Evolutionary conservation across 2,888 invertebrate species (phyloP), one percentile per base, ranked within the genome.

Genomic region (Anthoptus insignis): DNA sequence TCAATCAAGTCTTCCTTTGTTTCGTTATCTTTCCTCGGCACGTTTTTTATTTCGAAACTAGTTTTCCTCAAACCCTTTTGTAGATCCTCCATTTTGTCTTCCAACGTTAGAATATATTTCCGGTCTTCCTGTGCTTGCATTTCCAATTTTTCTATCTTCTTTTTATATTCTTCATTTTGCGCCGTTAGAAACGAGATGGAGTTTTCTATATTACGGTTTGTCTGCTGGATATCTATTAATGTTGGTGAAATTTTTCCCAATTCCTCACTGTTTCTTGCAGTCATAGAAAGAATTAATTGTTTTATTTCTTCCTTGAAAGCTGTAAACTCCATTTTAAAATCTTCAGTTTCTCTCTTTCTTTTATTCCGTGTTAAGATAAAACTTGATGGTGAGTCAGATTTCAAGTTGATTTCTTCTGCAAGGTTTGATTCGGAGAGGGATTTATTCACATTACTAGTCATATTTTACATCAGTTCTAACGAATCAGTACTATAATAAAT

Each of bases 1-100:
- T 66, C 32, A 1, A 71, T 27, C 1, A 73, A 29, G n/a, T 71
- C 67, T 37, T 65, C 69, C 21, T 67, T 73, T 3, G 64, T 59
- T 57, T 73, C 70, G 3, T 47, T 59, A 3, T 6, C 8, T 3
- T n/a, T 65, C 16, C 64, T 3, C 24, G 68, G 73, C 2, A 73
- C 67, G 39, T 71, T 73, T 59, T 71, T 73, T 11, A 72, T 66
- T 65, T 73, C 68, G 5, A 73, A 32, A 22, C 65, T 64, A 0
- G 54, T 19, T 58, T 72, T 73, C 0, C 69, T 54, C 39, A 8
- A 19, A 2, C 24, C 19, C 13, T 59, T 49, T 19, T 70, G 71
- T 8, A 70, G 5, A 11, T 73, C 70, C 22, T 69, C 70, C 1
- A 73, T 42, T 42, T 63, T 71, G 24, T 65, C 49, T 39, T 71